phyloP scores from a whole-genome alignment of 2,797 vertebrate genomes.

The Gambelia wislizenii region DNA sequence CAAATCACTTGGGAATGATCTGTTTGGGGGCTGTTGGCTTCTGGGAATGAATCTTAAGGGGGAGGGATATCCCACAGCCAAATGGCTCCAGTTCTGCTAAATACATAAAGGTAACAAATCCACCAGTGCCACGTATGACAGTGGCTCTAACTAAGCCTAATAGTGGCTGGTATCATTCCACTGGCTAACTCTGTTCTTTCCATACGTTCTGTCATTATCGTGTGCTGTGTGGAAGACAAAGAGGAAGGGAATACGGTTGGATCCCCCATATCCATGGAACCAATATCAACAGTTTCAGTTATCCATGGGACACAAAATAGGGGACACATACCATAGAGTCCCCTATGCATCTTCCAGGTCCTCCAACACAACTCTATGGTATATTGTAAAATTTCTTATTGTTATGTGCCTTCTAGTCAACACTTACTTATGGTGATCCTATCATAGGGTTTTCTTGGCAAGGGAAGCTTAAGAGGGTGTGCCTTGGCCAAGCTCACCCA shows the following conservation, averaged over 20 bases:
- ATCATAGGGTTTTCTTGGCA: too few relatives aligned
- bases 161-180: not conserved
- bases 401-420: too few relatives aligned
- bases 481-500: too few relatives aligned
- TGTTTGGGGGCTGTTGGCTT: conserved; percentile 59
- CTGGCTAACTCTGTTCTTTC: not conserved
- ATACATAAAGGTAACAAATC: conserved; percentile 2
- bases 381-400: too few relatives aligned
- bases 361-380: too few relatives aligned
- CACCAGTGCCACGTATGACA: conserved; percentile 5
- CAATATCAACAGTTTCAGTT: not conserved
- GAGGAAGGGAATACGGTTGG: not conserved
- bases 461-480: too few relatives aligned
- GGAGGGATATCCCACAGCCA: conserved; percentile 9
- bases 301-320: too few relatives aligned
- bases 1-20: conserved; percentile 69
- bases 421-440: too few relatives aligned
- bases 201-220: not conserved
- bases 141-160: accelerated
- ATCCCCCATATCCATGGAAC: not conserved
- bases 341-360: too few relatives aligned
- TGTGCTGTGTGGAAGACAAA: not conserved
- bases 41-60: conserved; percentile 54
- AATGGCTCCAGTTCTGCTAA: conserved; percentile 43
- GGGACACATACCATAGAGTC: too few relatives aligned